Base-by-base conservation (phyloP, 2,113 vertebrate genomes). In the Maccullochella peelii region DNA sequence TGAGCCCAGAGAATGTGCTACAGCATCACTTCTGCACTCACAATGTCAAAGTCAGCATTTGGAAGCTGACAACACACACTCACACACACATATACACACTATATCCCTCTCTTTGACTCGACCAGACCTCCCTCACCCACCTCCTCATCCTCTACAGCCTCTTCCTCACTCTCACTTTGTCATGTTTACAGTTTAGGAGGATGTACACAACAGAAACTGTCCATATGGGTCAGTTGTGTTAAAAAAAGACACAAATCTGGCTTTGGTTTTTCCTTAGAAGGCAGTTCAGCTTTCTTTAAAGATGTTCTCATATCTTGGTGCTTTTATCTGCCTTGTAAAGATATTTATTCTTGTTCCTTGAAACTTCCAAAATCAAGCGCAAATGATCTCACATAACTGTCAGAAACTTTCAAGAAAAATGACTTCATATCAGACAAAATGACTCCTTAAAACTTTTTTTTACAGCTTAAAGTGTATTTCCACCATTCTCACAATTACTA, bases 1-100 rank as follows among this genome's bases (percentile, higher is more conserved):
- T 93, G 88, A 91, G 89, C 88, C 92, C 76, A 14, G 81, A 85
- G 92, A 94, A 94, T 93, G 93, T 92, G 92, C 93, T 52, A 87
- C 69, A 83, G 77, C 87, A 90, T 93, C 91, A 93, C 72, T 92
- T 93, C 85, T 88, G 58, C 33, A 0, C 83, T 85, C 79, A n/a
- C 73, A 65, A 82, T 76, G 86, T 89, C 84, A 86, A 90, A 91
- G 89, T 94, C 91, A 93, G 92, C 91, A 78, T 84, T 92, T 92
- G 83, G 23, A 90, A 68, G 25, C 84, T 69, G 70, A 84, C 52
- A 79, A 69, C 84, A 82, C 78, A 59, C 73, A 55, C 82, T 57
- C 70, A 69, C 77, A 70, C 72, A 84, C 61, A 81, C 57, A 47
- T 68, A 27, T 54, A 30, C 62, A 50, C 58, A 65, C 44, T 38